phyloP scores from a whole-genome alignment of 2,888 invertebrate species.

The Eulithis prunata region DNA sequence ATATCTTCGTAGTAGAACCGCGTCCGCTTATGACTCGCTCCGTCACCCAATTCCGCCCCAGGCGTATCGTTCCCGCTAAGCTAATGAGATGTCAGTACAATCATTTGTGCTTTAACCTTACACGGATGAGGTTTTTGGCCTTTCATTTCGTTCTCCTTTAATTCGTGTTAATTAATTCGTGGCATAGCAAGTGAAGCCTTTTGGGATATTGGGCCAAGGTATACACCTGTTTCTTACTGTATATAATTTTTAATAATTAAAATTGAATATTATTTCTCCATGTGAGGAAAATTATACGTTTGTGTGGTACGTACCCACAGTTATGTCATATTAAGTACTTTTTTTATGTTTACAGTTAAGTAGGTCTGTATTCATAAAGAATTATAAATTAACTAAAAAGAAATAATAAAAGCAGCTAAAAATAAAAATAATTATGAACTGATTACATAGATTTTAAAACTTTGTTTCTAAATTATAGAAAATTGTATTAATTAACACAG shows the following conservation, averaged over 20 bases:
- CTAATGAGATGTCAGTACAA: slow-evolving; percentile 84
- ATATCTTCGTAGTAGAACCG: background rate
- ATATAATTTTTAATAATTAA: background rate
- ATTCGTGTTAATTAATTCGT: slow-evolving; percentile 69
- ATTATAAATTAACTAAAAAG: too few relatives aligned
- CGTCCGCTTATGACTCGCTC: slow-evolving; percentile 39
- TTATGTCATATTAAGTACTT: too few relatives aligned
- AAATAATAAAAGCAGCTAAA: too few relatives aligned
- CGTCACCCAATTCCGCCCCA: slow-evolving; percentile 60
- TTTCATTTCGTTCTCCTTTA: slow-evolving; percentile 74
- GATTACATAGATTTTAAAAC: too few relatives aligned
- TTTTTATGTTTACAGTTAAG: too few relatives aligned
- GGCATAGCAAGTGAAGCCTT: slow-evolving; percentile 37
- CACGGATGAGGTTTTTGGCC: slow-evolving; percentile 78
- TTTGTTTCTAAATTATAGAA: too few relatives aligned
- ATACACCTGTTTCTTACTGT: background rate
- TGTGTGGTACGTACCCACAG: too few relatives aligned
- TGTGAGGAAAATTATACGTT: too few relatives aligned
- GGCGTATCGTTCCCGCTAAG: slow-evolving; percentile 78
- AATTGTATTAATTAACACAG: too few relatives aligned
- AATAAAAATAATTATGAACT: too few relatives aligned
- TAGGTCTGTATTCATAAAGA: too few relatives aligned
- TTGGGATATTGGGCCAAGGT: slow-evolving; percentile 10
- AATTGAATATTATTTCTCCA: too few relatives aligned
- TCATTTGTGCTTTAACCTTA: slow-evolving; percentile 82